These are phyloP conservation scores for Amphipyra tragopoginis DNA, from an alignment of 2,888 invertebrate genomes.

Conservation along the genomic window DNA sequence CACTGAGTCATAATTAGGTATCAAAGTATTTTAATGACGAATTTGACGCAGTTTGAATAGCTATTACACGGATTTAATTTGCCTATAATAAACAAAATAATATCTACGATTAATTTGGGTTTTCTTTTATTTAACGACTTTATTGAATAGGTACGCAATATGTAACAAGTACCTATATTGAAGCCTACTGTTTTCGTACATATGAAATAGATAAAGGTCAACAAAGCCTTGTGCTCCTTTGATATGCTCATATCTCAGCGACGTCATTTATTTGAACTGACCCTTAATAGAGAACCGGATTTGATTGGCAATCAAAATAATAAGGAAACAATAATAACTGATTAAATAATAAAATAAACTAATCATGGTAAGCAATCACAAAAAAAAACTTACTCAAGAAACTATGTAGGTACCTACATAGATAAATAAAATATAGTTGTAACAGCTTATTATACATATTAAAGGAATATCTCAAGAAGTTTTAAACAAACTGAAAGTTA, in stretches of 20 bases:
- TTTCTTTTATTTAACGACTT: background rate
- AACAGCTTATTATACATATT: too few species aligned
- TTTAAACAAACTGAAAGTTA: too few species aligned
- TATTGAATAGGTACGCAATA: background rate
- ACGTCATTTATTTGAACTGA: slow-evolving; percentile 9
- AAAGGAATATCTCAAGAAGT: too few species aligned
- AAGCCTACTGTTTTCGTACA: background rate
- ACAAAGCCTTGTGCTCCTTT: slow-evolving; percentile 19
- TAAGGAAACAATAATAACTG: slow-evolving; percentile 17
- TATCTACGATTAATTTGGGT: background rate
- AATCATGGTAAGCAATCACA: too few species aligned
- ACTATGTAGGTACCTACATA: too few species aligned
- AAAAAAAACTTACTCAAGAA: too few species aligned
- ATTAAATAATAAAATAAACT: slow-evolving; percentile 6
- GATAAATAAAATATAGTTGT: too few species aligned
- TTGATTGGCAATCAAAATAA: slow-evolving; percentile 18
- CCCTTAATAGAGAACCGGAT: slow-evolving; percentile 29
- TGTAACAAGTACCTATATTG: background rate
- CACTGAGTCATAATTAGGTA: too few species aligned
- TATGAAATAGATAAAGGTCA: slow-evolving; percentile 37
- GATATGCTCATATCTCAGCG: slow-evolving; percentile 16
- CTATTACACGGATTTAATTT: too few species aligned
- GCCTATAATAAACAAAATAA: background rate
- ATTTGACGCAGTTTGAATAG: too few species aligned
- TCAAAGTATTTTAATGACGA: too few species aligned